A percentile compares a stretch with the other conserved stretches of the same genome.
Evolutionary conservation across 2,888 invertebrate species (phyloP).

Genomic region (Idaea aversata): DNA sequence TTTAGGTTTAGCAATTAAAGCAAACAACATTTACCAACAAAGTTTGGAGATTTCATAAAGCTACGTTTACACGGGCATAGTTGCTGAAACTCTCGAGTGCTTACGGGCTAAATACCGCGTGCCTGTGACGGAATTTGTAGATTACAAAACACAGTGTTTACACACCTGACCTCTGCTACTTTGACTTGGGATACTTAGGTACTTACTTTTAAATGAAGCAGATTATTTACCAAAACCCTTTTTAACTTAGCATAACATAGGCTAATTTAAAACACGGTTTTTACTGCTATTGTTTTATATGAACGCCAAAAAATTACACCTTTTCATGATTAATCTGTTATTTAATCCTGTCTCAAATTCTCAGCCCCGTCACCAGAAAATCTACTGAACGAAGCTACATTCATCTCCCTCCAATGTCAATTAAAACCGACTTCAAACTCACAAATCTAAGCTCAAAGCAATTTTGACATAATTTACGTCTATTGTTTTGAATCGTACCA

Average conservation of each 20-base stretch:
- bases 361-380: background rate
- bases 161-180: background rate
- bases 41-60: conserved; percentile 22
- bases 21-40: conserved; percentile 10
- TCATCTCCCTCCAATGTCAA: conserved; percentile 12
- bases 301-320: no score
- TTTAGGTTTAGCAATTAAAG: background rate
- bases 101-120: conserved; percentile 1
- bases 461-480: conserved; percentile 32
- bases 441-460: conserved; percentile 29
- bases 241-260: no score
- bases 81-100: conserved; percentile 1
- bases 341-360: background rate
- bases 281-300: no score
- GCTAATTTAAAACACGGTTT: no score
- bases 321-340: background rate
- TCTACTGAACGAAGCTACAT: conserved; percentile 14
- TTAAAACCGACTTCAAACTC: conserved; percentile 21
- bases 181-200: background rate
- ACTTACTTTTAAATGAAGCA: background rate
- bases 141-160: conserved; percentile 2
- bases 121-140: background rate
- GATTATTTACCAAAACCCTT: background rate
- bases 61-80: conserved; percentile 3
- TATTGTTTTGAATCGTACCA: conserved; percentile 33